A percentile compares a stretch with the other conserved stretches of the same genome.
These are phyloP conservation scores for Sipha flava DNA, from an alignment of 1,140 invertebrate genomes.

Conservation along the genomic window DNA sequence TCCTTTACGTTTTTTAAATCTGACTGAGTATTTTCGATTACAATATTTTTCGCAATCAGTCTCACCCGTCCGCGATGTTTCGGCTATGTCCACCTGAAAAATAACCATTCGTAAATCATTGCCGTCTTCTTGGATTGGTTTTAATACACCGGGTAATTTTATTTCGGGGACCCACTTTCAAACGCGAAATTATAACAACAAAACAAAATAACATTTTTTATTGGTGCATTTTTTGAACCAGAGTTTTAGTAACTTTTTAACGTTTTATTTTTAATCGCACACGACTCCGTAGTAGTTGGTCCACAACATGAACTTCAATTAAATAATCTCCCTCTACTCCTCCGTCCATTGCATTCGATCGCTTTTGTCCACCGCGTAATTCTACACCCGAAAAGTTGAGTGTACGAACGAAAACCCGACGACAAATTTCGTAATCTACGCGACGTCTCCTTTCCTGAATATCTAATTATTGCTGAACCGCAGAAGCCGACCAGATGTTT, in stretches of 20 bases:
- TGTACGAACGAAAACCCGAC: not conserved
- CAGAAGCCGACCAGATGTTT: slow-evolving; percentile 19
- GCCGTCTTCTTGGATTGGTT: not conserved
- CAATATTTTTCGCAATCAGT: not conserved
- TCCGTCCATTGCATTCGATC: not conserved
- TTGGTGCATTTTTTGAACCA: not conserved
- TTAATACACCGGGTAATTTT: not conserved
- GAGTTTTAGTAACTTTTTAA: not conserved
- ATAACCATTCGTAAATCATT: not conserved
- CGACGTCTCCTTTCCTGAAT: slow-evolving; percentile 6
- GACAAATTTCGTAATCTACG: slow-evolving; percentile 17
- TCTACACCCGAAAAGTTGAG: slow-evolving; percentile 21
- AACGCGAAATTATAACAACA: not conserved
- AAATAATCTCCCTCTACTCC: not conserved
- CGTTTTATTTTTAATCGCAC: not conserved
- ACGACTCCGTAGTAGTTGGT: not conserved
- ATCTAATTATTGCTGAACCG: slow-evolving; percentile 25
- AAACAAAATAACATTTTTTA: not conserved
- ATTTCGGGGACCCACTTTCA: not conserved
- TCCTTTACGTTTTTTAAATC: slow-evolving; percentile 9
- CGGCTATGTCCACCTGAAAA: not conserved
- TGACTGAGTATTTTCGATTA: not conserved
- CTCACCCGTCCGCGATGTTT: not conserved
- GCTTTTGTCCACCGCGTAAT: slow-evolving; percentile 17
- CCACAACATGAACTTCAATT: not conserved